Evolutionary conservation across 1,140 invertebrate species (phyloP).

Genomic region (Chrysomallon squamiferum): DNA sequence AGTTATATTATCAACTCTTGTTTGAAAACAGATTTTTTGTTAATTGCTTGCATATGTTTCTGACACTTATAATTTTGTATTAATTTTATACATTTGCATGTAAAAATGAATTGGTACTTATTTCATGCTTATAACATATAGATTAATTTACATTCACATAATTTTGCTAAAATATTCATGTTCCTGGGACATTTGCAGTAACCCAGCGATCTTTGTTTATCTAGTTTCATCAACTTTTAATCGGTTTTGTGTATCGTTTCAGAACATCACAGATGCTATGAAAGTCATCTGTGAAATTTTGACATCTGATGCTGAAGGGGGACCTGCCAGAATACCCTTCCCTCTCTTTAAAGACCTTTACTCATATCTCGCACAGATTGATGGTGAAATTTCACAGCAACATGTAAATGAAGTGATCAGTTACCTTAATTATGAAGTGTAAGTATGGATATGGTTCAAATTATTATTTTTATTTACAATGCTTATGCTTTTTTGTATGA

Average conservation of each 20-base stretch:
- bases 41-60: neutral
- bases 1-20: neutral
- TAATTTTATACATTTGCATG: neutral
- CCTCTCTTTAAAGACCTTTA: conserved; percentile 74
- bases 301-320: conserved; percentile 82
- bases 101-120: neutral
- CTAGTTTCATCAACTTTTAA: no score
- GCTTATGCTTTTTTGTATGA: no score
- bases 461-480: no score
- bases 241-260: no score
- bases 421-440: conserved; percentile 62
- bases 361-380: conserved; percentile 73
- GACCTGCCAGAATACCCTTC: conserved; percentile 75
- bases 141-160: no score
- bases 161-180: no score
- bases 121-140: no score
- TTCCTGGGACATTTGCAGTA: no score
- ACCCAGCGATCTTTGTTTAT: no score
- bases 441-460: conserved; percentile 40
- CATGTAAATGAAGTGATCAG: conserved; percentile 58
- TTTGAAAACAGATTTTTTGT: neutral
- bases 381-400: conserved; percentile 67
- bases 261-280: conserved; percentile 81
- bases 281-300: conserved; percentile 80
- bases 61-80: neutral